Base-by-base conservation (phyloP, 2,113 vertebrate genomes). In the Zootoca vivipara region DNA sequence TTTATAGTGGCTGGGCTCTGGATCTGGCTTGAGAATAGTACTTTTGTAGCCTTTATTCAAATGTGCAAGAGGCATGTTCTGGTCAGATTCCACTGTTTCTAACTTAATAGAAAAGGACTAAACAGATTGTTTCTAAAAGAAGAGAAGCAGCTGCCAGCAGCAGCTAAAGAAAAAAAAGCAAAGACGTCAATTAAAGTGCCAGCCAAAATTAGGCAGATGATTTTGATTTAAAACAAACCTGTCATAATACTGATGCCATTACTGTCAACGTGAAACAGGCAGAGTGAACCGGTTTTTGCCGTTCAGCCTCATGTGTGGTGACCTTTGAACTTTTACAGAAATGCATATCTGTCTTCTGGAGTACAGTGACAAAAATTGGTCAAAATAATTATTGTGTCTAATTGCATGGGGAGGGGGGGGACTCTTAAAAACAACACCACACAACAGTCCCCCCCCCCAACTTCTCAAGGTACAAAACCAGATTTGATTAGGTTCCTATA, bases 161-260 rank as follows among this genome's bases (percentile, higher is more conserved):
- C 40, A 75, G 69, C 0, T 0, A 69, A 64, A 20, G 24, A 86
- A 90, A 20, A 20, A 70, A 89, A 87, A 90, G 86, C 90, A 83
- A 94, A 86, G 79, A 78, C 56, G 56, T 91, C 88, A 90, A 83
- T 93, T 92, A 89, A 92, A 86, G 30, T 89, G 22, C 2, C 35
- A 1, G 86, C 85, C 90, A 83, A 87, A 86, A 64, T 87, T 86
- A 90, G 82, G 52, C 33, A 64, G 75, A 90, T 89, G 42, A 46
- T 78, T 92, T 85, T 90, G 86, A 91, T 89, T 89, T 89, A 90
- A 94, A 93, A 77, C 74, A 91, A 89, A 42, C 42, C n/a, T 58
- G 4, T 89, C 89, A 83, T 80, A 88, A 91, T 38, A 70, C 0
- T 0, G 89, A 79, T 0, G 0, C 77, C 83, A 0, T 84, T 85